phyloP scores from a whole-genome alignment of 2,888 invertebrate genomes.

The Gasteruption jaculator region DNA sequence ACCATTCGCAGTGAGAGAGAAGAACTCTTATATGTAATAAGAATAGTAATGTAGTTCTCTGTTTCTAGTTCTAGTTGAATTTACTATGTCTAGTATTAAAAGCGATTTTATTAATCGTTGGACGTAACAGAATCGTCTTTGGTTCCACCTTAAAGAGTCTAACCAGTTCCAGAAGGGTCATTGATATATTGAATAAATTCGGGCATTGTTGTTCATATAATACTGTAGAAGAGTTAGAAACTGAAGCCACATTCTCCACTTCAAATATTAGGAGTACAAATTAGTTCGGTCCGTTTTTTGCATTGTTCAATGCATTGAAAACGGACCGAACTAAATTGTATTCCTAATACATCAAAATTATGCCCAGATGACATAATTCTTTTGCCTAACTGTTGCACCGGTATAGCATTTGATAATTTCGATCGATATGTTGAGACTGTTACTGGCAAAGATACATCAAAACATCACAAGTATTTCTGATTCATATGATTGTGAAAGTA shows the following conservation, averaged over 20 bases:
- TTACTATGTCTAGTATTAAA: no score
- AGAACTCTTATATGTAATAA: no score
- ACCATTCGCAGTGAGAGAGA: no score
- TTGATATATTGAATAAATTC: background rate
- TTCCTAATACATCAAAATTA: background rate
- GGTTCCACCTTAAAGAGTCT: no score
- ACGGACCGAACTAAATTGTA: no score
- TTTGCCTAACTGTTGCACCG: background rate
- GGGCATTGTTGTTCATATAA: background rate
- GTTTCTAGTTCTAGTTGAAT: no score
- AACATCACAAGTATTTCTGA: constrained; percentile 26
- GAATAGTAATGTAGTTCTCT: no score
- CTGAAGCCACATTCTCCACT: constrained; percentile 1
- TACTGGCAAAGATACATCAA: constrained; percentile 1
- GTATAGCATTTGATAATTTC: constrained; percentile 3
- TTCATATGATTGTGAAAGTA: constrained; percentile 23
- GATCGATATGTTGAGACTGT: constrained; percentile 3
- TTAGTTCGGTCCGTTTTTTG: no score
- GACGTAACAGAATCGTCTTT: no score
- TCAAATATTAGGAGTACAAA: no score
- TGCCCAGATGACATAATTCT: background rate
- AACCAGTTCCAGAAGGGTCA: background rate
- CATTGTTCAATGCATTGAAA: no score
- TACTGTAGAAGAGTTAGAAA: background rate
- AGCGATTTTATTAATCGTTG: no score